phyloP scores from a whole-genome alignment of 1,140 invertebrate genomes.

The Tribolium madens region DNA sequence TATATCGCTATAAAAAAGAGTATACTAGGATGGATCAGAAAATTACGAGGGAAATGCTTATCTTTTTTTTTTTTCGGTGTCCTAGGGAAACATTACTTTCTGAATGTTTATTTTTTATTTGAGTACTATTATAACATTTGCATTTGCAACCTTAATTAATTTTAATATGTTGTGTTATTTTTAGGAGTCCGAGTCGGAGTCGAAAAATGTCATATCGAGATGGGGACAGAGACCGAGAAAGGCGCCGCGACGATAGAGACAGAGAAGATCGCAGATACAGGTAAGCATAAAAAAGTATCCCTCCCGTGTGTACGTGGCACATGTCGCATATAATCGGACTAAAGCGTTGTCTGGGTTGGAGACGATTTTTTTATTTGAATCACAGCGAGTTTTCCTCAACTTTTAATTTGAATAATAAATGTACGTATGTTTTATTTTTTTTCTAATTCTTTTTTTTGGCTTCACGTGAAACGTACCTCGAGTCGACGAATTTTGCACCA shows the following conservation, averaged over 20 bases:
- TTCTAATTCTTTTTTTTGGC: background rate
- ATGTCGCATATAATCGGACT: constrained; percentile 48
- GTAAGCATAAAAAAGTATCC: constrained; percentile 39
- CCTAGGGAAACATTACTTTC: too few species aligned
- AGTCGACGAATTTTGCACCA: constrained; percentile 14
- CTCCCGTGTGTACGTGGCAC: constrained; percentile 16
- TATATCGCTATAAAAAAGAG: too few species aligned
- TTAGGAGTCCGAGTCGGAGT: constrained; percentile 62
- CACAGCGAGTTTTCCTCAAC: constrained; percentile 10
- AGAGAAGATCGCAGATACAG: constrained; percentile 58
- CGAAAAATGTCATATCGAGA: constrained; percentile 60
- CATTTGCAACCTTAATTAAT: too few species aligned
- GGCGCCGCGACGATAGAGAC: constrained; percentile 56
- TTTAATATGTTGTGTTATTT: constrained; percentile 36
- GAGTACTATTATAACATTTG: too few species aligned
- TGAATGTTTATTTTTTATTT: too few species aligned
- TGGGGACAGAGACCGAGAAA: constrained; percentile 57
- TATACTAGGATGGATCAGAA: too few species aligned
- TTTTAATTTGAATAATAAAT: background rate
- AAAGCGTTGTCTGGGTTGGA: constrained; percentile 56
- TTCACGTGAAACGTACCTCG: constrained; percentile 35
- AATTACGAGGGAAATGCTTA: too few species aligned
- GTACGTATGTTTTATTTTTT: constrained; percentile 15
- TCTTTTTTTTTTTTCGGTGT: too few species aligned
- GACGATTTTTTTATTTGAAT: constrained; percentile 38